phyloP scores from a whole-genome alignment of 2,888 invertebrate species.

The Dynastes tityus region DNA sequence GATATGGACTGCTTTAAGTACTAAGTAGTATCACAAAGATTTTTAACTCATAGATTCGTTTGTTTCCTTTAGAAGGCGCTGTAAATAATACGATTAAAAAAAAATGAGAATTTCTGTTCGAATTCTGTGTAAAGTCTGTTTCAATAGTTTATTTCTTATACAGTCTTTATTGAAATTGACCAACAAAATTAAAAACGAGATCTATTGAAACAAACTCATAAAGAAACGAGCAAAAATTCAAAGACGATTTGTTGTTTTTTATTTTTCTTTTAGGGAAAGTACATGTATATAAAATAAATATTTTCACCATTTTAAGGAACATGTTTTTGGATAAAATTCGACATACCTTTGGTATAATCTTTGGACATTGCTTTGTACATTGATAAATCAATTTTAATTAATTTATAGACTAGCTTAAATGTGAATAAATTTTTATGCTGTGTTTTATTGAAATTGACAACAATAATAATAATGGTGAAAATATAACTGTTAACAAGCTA shows the following conservation, averaged over 20 bases:
- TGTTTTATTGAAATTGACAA: not conserved
- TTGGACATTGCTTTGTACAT: not conserved
- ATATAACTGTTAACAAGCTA: slow-evolving; percentile 29
- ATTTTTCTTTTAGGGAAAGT: not conserved
- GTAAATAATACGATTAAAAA: slow-evolving; percentile 14
- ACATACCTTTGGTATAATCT: slow-evolving; percentile 37
- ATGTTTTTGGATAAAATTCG: slow-evolving; percentile 1
- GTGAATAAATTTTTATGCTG: not conserved
- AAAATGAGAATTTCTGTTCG: not conserved
- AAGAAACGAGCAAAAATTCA: not conserved
- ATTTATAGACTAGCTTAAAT: not conserved
- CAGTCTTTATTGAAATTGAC: no score
- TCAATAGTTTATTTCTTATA: no score
- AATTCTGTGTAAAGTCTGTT: no score
- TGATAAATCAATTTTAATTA: slow-evolving; percentile 16
- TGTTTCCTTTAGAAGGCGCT: slow-evolving; percentile 48
- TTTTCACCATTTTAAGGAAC: slow-evolving; percentile 43
- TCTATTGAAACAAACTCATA: not conserved
- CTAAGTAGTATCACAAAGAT: slow-evolving; percentile 53
- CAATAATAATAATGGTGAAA: slow-evolving; percentile 31
- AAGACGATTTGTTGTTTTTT: not conserved
- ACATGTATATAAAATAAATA: not conserved
- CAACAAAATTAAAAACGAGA: no score
- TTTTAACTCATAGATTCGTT: slow-evolving; percentile 47
- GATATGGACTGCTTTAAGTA: slow-evolving; percentile 56